These are phyloP conservation scores for Amblyopsis rosae DNA, from an alignment of 2,113 vertebrate species.

Conservation along the genomic window DNA sequence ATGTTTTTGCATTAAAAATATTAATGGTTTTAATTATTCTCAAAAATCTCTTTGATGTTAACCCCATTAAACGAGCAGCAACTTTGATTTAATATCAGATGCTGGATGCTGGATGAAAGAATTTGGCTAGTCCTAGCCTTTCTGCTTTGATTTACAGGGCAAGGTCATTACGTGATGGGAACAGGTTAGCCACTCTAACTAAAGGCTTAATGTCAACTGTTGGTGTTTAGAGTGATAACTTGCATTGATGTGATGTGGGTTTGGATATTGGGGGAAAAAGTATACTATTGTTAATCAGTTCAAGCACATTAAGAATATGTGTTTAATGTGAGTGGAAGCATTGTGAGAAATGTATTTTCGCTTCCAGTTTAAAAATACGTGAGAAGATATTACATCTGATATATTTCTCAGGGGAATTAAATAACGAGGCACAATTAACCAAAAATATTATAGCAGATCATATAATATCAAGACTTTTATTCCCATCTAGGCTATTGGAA, in stretches of 20 bases:
- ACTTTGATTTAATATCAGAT: constrained; percentile 35
- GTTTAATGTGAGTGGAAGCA: background rate
- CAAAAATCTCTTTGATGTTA: constrained; percentile 3
- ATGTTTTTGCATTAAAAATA: background rate
- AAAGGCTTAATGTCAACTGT: constrained; percentile 6
- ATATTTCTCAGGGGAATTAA: no score
- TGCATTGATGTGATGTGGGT: constrained; percentile 10
- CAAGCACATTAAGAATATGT: constrained; percentile 6
- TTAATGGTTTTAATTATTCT: constrained; percentile 10
- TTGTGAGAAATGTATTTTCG: background rate
- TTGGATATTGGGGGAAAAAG: constrained; percentile 26
- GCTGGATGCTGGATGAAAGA: constrained; percentile 8
- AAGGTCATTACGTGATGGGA: constrained; percentile 18
- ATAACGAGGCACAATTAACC: no score
- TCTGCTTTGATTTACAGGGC: constrained; percentile 37
- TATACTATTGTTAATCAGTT: constrained; percentile 16
- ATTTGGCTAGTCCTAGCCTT: background rate
- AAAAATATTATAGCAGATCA: no score
- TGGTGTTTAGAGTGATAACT: background rate
- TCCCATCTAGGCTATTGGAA: no score
- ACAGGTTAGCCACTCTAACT: constrained; percentile 10
- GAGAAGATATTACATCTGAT: background rate
- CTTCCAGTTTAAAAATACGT: background rate
- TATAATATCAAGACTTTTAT: no score
- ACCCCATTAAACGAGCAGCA: constrained; percentile 6